These are phyloP conservation scores for Mustelus asterias DNA, from an alignment of 2,113 vertebrate genomes.

Conservation along the genomic window DNA sequence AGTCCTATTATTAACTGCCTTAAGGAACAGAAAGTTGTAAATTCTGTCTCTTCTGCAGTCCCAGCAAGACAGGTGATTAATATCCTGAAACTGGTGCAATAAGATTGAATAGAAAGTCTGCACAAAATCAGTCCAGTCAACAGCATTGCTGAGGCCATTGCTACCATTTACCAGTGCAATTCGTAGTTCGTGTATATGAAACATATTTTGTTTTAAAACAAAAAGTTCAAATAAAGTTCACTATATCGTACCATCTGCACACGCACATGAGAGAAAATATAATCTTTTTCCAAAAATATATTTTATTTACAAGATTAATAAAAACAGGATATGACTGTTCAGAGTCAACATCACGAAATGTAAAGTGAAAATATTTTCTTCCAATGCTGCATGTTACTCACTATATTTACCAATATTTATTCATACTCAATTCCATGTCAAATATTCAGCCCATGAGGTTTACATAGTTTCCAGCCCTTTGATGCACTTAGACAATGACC, in stretches of 20 bases:
- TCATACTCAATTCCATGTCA: neutral
- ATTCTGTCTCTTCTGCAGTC: constrained; percentile 38
- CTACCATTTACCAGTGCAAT: constrained; percentile 42
- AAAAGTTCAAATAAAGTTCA: neutral
- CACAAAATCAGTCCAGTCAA: constrained; percentile 42
- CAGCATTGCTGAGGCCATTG: constrained; percentile 47
- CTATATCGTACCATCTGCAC: neutral
- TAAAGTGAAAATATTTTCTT: neutral
- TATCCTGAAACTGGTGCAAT: constrained; percentile 41
- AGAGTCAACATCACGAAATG: neutral
- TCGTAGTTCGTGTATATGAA: neutral
- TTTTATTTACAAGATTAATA: neutral
- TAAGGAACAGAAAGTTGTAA: constrained; percentile 39
- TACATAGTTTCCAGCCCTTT: neutral
- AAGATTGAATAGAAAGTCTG: constrained; percentile 27
- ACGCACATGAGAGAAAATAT: neutral
- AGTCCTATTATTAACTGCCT: constrained; percentile 44
- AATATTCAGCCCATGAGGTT: neutral
- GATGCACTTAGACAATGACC: too few relatives aligned
- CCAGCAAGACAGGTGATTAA: constrained; percentile 42
- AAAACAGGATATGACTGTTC: neutral
- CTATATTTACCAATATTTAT: neutral
- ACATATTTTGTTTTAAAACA: neutral
- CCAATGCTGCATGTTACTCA: neutral
- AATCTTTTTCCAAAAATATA: neutral